Evolutionary conservation across 1,140 invertebrate species (phyloP), one percentile per base, ranked within the genome.

Genomic region (Conopomorpha cramerella): DNA sequence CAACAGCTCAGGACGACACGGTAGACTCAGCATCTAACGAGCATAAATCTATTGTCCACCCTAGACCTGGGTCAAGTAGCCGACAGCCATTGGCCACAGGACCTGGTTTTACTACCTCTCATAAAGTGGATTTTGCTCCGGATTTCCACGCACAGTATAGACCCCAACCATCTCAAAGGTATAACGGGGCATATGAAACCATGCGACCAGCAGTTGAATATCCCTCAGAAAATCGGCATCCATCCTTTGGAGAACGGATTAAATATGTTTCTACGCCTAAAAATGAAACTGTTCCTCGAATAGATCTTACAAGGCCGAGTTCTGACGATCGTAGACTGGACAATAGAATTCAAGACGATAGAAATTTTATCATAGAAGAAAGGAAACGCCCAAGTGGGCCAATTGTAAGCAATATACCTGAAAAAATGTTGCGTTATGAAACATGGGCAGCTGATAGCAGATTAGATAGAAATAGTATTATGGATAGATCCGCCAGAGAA

Each of bases 1-100:
- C 90, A 0, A 92, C 91, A 1, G 86, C 86, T 0, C 82, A 86
- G 51, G 87, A 90, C 49, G 87, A 89, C 32, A 51, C 67, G 2
- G 79, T 84, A 33, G 70, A 70, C 55, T 58, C 60, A 38, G 64
- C 43, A 8, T 72, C 63, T 11, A 52, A 52, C 25, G 68, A 72
- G 43, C 77, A 43, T 59, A 77, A 67, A 64, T 44, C 54, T 43
- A 36, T 44, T n/a, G 46, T 46, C 41, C 76, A 53, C 50, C 56
- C 41, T 31, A 60, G 48, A 46, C 62, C 32, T 53, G 60, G 38
- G 25, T 49, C 49, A 16, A 61, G 41, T 45, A 48, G 32, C 46
- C 50, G 60, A 36, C 55, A 55, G 31, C 36, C 12, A 2, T 3
- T 42, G 30, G 16, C 51, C 34, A 33, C 55, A 33, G 43, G 46